Conservation (phyloP, 23 tunicate genomes). For the Styela clava region DNA sequence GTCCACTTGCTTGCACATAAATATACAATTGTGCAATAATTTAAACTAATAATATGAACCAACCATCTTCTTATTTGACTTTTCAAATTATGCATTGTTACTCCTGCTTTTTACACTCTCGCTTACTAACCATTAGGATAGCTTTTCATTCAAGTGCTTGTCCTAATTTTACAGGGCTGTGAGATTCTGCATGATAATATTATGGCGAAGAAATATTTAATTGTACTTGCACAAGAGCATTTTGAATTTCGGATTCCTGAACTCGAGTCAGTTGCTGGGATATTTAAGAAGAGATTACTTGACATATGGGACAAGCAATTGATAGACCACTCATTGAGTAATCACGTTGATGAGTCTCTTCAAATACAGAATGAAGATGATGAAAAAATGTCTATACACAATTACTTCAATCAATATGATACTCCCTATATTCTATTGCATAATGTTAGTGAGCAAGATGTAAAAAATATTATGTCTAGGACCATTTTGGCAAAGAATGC, state of each 20-base stretch:
- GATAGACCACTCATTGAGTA: background rate
- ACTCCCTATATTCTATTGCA: constrained; percentile 17
- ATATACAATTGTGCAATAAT: too few species aligned
- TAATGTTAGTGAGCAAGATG: constrained; percentile 33
- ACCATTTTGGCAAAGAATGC: constrained; percentile 47
- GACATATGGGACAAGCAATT: constrained; percentile 18
- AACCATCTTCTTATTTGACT: too few species aligned
- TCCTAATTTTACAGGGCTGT: too few species aligned
- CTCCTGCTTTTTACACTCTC: too few species aligned
- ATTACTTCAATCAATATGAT: background rate
- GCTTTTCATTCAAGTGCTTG: too few species aligned
- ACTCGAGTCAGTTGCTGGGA: constrained; percentile 58
- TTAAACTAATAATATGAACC: too few species aligned
- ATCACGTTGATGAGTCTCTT: background rate
- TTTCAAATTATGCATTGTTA: too few species aligned
- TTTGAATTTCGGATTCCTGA: constrained; percentile 44
- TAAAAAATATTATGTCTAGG: constrained; percentile 52
- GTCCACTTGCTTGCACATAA: too few species aligned
- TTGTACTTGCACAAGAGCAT: constrained; percentile 60
- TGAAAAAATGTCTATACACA: background rate
- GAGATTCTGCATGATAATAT: background rate
- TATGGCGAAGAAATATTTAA: constrained; percentile 22
- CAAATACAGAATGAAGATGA: background rate
- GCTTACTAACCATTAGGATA: too few species aligned
- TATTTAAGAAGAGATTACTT: constrained; percentile 23